These are phyloP conservation scores for Rotaria macrura DNA, from an alignment of 2,888 invertebrate genomes.

Conservation along the genomic window DNA sequence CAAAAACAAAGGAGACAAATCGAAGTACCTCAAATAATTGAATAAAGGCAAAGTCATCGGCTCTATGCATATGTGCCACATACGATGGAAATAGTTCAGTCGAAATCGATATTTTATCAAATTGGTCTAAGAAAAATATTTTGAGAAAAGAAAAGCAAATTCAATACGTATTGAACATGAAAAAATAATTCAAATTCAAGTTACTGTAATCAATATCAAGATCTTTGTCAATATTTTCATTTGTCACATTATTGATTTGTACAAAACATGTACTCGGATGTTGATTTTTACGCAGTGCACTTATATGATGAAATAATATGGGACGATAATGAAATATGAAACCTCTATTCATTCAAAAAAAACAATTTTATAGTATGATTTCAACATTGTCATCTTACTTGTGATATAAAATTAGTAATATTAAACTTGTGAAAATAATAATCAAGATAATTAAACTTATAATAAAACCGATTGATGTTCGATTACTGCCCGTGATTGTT, in stretches of 20 bases:
- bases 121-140: slow-evolving; percentile 42
- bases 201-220: not conserved
- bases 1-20: too few relatives aligned
- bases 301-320: not conserved
- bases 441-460: not conserved
- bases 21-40: slow-evolving; percentile 72
- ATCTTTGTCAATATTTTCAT: not conserved
- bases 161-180: not conserved
- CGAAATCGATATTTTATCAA: slow-evolving; percentile 56
- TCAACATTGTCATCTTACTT: not conserved
- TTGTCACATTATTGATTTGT: not conserved
- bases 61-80: slow-evolving; percentile 74
- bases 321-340: not conserved
- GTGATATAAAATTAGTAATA: not conserved
- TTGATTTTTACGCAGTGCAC: not conserved
- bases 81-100: slow-evolving; percentile 69
- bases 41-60: slow-evolving; percentile 84
- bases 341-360: not conserved
- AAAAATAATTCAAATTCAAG: too few relatives aligned
- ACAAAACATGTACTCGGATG: not conserved
- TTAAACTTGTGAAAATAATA: not conserved
- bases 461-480: not conserved
- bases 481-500: not conserved
- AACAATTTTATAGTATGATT: too few relatives aligned
- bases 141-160: not conserved